phyloP scores from a whole-genome alignment of 2,888 invertebrate genomes.

The Xestia ashworthii region DNA sequence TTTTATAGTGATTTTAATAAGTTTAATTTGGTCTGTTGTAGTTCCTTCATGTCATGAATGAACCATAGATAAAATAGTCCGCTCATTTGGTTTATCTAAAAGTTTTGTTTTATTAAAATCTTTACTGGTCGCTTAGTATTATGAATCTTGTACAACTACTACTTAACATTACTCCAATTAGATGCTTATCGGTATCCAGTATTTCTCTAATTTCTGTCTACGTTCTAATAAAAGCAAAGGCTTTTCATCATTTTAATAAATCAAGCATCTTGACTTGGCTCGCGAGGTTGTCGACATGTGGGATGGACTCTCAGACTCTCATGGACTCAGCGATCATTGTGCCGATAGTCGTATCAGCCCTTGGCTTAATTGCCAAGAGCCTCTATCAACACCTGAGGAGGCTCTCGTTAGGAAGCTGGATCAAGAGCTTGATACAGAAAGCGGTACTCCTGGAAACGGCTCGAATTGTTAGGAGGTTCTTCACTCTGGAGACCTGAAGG shows the following conservation, averaged over 20 bases:
- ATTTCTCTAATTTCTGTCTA: not conserved
- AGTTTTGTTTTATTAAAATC: not conserved
- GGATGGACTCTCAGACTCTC: no score
- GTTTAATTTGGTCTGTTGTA: not conserved
- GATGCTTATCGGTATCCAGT: not conserved
- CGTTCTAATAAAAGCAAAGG: not conserved
- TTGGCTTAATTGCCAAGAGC: no score
- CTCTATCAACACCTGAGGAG: no score
- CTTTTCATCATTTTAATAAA: not conserved
- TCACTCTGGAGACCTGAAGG: no score
- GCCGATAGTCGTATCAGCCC: no score
- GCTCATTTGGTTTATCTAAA: not conserved
- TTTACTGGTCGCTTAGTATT: not conserved
- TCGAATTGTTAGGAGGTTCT: no score
- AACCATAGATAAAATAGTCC: not conserved
- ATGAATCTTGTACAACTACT: not conserved
- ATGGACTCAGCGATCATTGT: no score
- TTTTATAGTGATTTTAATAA: not conserved
- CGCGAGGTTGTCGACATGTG: no score
- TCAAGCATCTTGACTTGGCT: no score
- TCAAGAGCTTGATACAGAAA: no score
- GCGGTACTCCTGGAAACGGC: no score
- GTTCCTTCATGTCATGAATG: not conserved
- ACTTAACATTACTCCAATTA: not conserved
- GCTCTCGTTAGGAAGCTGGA: no score